phyloP scores from a whole-genome alignment of 2,888 invertebrate genomes.

The Eulithis prunata region DNA sequence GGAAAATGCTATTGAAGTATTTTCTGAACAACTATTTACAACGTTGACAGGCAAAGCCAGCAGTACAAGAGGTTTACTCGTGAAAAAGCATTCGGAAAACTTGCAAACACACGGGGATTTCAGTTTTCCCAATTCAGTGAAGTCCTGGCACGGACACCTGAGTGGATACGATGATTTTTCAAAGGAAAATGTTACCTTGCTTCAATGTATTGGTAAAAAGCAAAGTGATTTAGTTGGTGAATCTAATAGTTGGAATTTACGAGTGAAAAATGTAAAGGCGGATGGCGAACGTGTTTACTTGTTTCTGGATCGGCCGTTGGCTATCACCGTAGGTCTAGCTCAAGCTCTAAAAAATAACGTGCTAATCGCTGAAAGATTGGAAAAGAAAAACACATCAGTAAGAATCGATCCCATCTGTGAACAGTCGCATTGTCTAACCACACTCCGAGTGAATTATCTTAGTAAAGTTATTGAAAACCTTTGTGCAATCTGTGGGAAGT shows the following conservation, averaged over 20 bases:
- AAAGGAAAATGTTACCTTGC: constrained; percentile 46
- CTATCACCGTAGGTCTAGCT: constrained; percentile 58
- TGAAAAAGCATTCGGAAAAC: constrained; percentile 85
- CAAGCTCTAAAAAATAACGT: constrained; percentile 54
- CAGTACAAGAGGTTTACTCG: constrained; percentile 52
- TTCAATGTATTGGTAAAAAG: constrained; percentile 61
- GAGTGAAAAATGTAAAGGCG: constrained; percentile 66
- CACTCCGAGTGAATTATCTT: constrained; percentile 63
- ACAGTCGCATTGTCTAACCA: constrained; percentile 57
- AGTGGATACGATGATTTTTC: constrained; percentile 35
- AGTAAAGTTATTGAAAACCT: constrained; percentile 61
- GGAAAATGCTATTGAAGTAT: constrained; percentile 55
- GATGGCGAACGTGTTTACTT: constrained; percentile 77
- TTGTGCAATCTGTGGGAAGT: constrained; percentile 46
- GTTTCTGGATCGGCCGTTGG: constrained; percentile 75
- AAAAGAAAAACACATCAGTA: constrained; percentile 40
- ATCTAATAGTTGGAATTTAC: constrained; percentile 78
- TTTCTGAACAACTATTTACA: constrained; percentile 53
- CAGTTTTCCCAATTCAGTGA: constrained; percentile 84
- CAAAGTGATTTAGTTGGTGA: constrained; percentile 62
- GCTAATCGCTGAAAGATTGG: constrained; percentile 50
- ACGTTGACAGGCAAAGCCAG: constrained; percentile 53
- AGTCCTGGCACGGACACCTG: constrained; percentile 82
- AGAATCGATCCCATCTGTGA: constrained; percentile 57
- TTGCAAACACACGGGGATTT: constrained; percentile 85